Base-by-base conservation (phyloP, 2,113 vertebrate species). In the Prolemur simus region DNA sequence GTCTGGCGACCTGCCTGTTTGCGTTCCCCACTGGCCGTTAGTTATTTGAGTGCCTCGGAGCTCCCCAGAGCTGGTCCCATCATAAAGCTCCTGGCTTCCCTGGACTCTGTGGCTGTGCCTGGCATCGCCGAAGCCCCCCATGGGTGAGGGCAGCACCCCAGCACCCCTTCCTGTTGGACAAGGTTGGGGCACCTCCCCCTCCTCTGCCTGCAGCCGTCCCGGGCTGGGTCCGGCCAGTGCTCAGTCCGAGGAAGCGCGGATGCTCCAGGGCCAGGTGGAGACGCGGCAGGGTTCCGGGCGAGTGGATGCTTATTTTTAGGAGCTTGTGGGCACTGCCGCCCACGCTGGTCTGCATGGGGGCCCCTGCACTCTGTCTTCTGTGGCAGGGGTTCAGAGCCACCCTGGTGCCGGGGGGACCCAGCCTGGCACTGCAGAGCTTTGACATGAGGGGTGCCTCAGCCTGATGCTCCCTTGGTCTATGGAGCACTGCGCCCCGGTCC, bases 281-380 rank as follows among this genome's bases (percentile, higher is more conserved):
- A 66, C 89, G 45, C 97, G 56, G 96, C 93, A 45, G 97, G 97
- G 77, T n/a, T 82, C 89, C 4, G 37, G 47, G 95, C 58, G 73
- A 92, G 74, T 69, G 45, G 85, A 96, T 87, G 91, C 83, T 94
- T 96, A 90, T 95, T 94, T 96, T 95, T 87, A 89, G 97, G 87
- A 88, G 85, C 80, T 56, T 34, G 78, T 68, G 71, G 71, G 60
- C 77, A 63, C 87, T 68, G 85, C 76, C 3, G 3, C 90, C 87
- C 90, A 47, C 10, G 9, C 88, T 52, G 81, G 90, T 78, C 69
- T 23, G 20, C 47, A 37, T 32, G 29, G 54, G 21, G 27, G 56
- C 37, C 83, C 71, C 87, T 6, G 39, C 77, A 88, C 87, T 63
- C 77, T 25, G 2, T 42, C 63, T 82, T 27, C n/a, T 45, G 81